Conservation (phyloP, 2,888 invertebrate genomes). For the Odontocolon sp. region DNA sequence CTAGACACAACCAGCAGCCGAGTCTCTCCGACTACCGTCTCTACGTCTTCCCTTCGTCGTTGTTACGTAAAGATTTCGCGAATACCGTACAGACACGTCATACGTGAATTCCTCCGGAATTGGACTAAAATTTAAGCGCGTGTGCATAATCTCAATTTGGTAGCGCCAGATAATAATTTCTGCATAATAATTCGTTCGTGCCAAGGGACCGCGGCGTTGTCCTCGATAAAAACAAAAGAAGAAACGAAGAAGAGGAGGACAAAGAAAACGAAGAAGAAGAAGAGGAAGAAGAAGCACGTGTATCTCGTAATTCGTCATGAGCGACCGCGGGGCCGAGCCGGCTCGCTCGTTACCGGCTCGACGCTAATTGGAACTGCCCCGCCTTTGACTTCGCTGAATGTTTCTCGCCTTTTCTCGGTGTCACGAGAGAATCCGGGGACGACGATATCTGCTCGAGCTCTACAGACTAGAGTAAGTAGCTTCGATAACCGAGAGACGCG, state of each 20-base stretch:
- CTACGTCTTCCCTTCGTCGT: constrained; percentile 26
- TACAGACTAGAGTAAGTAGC: background rate
- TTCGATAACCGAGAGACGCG: background rate
- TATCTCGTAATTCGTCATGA: constrained; percentile 21
- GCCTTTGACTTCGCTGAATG: background rate
- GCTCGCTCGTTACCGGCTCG: constrained; percentile 14
- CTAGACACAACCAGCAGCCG: too few relatives aligned
- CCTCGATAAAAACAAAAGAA: background rate
- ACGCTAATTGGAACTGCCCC: constrained; percentile 9
- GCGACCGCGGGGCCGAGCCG: background rate
- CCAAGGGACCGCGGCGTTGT: background rate
- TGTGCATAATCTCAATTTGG: background rate
- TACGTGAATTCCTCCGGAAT: background rate
- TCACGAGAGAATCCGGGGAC: too few relatives aligned
- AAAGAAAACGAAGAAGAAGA: background rate
- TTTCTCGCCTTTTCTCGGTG: too few relatives aligned
- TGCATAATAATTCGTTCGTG: background rate
- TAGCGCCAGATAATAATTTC: background rate
- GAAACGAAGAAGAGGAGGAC: background rate
- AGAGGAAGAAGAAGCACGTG: constrained; percentile 14
- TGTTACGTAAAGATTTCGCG: constrained; percentile 35
- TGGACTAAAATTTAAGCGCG: background rate
- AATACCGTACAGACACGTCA: background rate
- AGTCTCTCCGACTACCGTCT: constrained; percentile 8
- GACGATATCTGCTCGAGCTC: too few relatives aligned